phyloP scores from a whole-genome alignment of 2,888 invertebrate genomes.

The Sarcophaga subvicina region DNA sequence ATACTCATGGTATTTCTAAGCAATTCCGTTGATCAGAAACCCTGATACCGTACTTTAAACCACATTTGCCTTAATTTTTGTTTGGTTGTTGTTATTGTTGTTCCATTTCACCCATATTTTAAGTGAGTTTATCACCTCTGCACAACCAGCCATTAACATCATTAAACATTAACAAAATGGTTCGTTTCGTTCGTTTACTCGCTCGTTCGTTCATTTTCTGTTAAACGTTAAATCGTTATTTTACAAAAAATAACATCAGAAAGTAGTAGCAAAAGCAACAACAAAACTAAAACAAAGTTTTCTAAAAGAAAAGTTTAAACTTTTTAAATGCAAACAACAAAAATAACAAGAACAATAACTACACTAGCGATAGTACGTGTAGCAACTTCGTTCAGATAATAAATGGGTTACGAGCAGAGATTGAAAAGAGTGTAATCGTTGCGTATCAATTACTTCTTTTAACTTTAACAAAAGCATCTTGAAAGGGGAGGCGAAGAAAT shows the following conservation, averaged over 20 bases:
- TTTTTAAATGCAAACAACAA: constrained; percentile 12
- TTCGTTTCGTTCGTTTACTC: too few relatives aligned
- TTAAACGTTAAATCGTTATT: constrained; percentile 33
- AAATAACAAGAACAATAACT: neutral
- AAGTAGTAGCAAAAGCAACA: neutral
- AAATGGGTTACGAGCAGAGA: constrained; percentile 31
- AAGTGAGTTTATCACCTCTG: constrained; percentile 26
- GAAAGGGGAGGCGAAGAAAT: too few relatives aligned
- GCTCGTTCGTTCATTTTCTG: neutral
- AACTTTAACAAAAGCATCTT: too few relatives aligned
- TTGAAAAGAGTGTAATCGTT: constrained; percentile 5
- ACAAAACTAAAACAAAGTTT: constrained; percentile 30
- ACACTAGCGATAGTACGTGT: neutral
- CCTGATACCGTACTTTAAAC: neutral
- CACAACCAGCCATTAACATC: constrained; percentile 40
- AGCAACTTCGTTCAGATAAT: neutral
- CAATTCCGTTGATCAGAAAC: too few relatives aligned
- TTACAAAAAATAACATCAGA: neutral
- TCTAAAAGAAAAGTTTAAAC: constrained; percentile 36
- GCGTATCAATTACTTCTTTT: neutral
- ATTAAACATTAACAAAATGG: constrained; percentile 25
- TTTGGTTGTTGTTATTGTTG: too few relatives aligned
- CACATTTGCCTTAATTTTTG: neutral
- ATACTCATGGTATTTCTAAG: too few relatives aligned
- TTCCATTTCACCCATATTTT: neutral